Percentiles rank a stretch among this genome's conserved stretches.
These are phyloP conservation scores for Ceratosolen fusciceps DNA, from an alignment of 1,140 invertebrate genomes.

Conservation along the genomic window DNA sequence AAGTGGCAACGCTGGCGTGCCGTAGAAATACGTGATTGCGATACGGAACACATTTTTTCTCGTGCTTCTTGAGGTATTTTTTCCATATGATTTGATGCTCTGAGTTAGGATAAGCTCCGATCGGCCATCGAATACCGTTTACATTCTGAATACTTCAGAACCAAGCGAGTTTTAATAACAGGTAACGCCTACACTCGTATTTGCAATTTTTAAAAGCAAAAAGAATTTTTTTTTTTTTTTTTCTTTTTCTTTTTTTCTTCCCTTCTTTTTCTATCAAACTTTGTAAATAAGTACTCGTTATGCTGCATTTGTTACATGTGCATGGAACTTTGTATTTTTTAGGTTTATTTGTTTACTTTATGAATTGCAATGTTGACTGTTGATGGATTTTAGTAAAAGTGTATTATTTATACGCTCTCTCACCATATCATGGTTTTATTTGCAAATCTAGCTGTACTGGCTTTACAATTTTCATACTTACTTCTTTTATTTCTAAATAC, in stretches of 20 bases:
- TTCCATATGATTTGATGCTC: conserved; percentile 37
- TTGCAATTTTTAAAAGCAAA: background rate
- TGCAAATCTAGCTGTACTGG: background rate
- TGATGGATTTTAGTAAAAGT: background rate
- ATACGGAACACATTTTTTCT: conserved; percentile 7
- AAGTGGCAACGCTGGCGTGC: conserved; percentile 41
- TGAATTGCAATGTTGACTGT: background rate
- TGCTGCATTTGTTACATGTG: background rate
- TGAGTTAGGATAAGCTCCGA: background rate
- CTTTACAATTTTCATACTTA: background rate
- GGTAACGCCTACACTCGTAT: conserved; percentile 38
- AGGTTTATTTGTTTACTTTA: background rate
- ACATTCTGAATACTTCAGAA: background rate
- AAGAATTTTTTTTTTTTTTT: conserved; percentile 4
- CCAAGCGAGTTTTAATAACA: conserved; percentile 13
- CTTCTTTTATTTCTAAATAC: background rate
- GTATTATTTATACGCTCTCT: background rate
- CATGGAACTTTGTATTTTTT: background rate
- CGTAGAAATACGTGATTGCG: conserved; percentile 32
- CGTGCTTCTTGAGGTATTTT: conserved; percentile 7
- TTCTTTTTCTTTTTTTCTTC: no score
- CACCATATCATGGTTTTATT: conserved; percentile 12
- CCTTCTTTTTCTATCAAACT: no score
- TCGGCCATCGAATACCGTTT: background rate
- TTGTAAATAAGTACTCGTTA: background rate